Conservation (phyloP, 2,113 vertebrate species). For the Sminthopsis crassicaudata region DNA sequence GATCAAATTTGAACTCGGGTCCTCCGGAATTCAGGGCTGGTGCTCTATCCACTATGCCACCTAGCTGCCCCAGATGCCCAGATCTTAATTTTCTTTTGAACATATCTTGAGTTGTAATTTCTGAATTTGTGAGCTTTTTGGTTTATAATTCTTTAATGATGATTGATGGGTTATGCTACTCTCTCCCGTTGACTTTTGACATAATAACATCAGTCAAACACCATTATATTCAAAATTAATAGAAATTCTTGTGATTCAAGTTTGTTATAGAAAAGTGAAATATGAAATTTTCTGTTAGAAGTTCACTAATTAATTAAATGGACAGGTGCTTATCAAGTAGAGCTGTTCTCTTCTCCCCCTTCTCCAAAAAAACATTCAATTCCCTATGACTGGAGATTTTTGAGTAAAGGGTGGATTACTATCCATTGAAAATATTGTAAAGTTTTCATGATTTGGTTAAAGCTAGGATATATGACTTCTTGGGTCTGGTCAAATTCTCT, state of each 20-base stretch:
- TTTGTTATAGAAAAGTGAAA: neutral
- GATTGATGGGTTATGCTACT: neutral
- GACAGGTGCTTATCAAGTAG: neutral
- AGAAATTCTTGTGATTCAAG: neutral
- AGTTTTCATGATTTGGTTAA: neutral
- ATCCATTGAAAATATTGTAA: neutral
- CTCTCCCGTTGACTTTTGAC: neutral
- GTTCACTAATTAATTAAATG: slow-evolving; percentile 7
- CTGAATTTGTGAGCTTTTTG: neutral
- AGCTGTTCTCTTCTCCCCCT: neutral
- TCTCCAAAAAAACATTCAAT: neutral
- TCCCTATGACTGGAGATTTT: neutral
- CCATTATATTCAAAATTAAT: slow-evolving; percentile 43
- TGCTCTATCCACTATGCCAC: no score
- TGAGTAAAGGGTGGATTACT: neutral
- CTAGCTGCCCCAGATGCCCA: no score
- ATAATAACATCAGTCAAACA: neutral
- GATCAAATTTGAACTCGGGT: no score
- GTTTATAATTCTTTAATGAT: neutral
- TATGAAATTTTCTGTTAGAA: slow-evolving; percentile 17
- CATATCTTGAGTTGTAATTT: neutral
- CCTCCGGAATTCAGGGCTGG: no score
- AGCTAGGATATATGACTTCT: neutral
- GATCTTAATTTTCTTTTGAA: neutral
- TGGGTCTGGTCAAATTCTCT: neutral